Percentiles rank a stretch among this genome's conserved stretches.
Conservation (phyloP, 2,113 vertebrate genomes). For the Centrocercus urophasianus region DNA sequence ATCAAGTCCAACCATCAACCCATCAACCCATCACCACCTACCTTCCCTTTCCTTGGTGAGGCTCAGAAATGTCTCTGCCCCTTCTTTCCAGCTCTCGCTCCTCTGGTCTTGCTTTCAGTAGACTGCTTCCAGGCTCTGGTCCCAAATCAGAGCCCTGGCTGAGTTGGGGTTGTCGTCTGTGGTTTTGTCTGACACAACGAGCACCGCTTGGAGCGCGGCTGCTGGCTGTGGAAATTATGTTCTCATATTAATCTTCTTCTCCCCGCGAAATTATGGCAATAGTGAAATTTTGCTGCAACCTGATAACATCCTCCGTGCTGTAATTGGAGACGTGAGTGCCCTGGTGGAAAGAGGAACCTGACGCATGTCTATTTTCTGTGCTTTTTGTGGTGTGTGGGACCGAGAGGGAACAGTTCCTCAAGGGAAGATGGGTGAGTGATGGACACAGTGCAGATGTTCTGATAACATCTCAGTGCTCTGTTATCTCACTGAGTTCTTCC, state of each 20-base stretch:
- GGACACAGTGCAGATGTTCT: background rate
- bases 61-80: background rate
- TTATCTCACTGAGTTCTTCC: background rate
- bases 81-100: background rate
- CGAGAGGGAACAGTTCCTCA: background rate
- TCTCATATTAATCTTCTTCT: background rate
- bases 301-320: fast-evolving
- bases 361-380: background rate
- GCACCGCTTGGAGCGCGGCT: background rate
- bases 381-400: fast-evolving
- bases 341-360: background rate
- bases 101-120: background rate
- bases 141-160: background rate
- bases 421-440: background rate
- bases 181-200: background rate
- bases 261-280: background rate
- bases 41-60: background rate
- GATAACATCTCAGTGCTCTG: background rate
- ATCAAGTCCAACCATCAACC: too few relatives aligned
- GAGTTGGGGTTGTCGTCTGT: background rate
- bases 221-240: background rate
- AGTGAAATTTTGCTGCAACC: background rate
- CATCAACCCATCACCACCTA: too few relatives aligned
- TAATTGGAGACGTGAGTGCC: background rate
- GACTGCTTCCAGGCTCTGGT: fast-evolving